phyloP scores from a whole-genome alignment of 2,113 vertebrate species.

The Numenius arquata region DNA sequence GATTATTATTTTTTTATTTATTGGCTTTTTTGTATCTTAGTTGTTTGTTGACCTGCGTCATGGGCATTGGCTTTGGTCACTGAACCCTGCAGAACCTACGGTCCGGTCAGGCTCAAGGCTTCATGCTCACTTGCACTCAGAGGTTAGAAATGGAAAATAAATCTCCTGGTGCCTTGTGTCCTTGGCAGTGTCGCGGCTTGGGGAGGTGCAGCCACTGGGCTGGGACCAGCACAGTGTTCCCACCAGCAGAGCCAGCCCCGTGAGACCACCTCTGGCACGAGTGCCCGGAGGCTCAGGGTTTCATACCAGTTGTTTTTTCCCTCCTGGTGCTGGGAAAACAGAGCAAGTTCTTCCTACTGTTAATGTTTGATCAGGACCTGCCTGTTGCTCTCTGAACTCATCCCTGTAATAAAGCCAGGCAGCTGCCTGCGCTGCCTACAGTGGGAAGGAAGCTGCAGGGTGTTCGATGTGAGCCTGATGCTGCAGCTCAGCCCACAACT shows the following conservation, averaged over 20 bases:
- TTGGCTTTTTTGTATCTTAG: background rate
- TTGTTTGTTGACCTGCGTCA: background rate
- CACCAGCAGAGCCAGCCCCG: background rate
- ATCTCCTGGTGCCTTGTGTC: background rate
- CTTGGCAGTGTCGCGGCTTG: rapidly evolving
- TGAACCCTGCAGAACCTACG: background rate
- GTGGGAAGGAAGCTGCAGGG: background rate
- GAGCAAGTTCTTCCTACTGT: background rate
- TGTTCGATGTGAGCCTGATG: background rate
- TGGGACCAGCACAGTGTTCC: background rate
- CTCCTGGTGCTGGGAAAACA: background rate
- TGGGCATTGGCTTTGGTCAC: background rate
- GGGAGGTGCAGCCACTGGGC: background rate
- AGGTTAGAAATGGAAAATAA: background rate
- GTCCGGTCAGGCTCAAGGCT: background rate
- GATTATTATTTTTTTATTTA: background rate
- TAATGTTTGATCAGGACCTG: constrained; percentile 63
- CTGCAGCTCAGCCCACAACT: background rate
- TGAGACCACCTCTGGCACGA: background rate
- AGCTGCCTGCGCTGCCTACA: rapidly evolving
- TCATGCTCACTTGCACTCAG: background rate
- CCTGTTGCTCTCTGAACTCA: constrained; percentile 59
- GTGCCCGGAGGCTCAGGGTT: rapidly evolving
- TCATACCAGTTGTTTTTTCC: background rate
- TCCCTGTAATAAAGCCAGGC: background rate